Evolutionary conservation across 2,797 vertebrate genomes (phyloP), one percentile per base, ranked within the genome.

Genomic region (Leontocebus nigricollis): DNA sequence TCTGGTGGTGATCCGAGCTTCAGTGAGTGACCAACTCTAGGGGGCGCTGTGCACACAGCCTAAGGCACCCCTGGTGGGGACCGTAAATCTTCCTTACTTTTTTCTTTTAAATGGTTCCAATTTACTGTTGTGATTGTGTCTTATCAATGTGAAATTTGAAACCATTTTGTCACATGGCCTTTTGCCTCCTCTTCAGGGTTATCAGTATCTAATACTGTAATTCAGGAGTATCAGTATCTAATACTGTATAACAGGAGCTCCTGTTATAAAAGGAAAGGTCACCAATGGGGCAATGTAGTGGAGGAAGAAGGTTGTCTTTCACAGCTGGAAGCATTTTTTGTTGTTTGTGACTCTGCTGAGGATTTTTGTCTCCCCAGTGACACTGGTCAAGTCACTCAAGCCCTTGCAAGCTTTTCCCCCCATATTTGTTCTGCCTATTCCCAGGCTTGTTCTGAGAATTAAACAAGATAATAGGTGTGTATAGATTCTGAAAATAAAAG

Each of bases 371-470:
- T 88, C 1, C 26, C 59, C 55, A 67, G n/a, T 73, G 76, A 59
- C 20, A 33, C 1, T 36, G 22, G 72, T 11, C 50, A 94, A 75
- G 9, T 76, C 27, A 48, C 22, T 73, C 48, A 46, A 39, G 11
- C 27, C 19, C 44, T 26, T 50, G 26, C 8, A 72, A 48, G 41
- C 8, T 7, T 72, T 7, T 27, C 15, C n/a, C 33, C 4, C 11
- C 22, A 17, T n/a, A 83, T 12, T 20, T 75, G 11, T 15, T 90
- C 11, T 93, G 55, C 1, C 26, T 64, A 39, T 36, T 7, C n/a
- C 86, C 14, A 61, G 39, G 6, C 19, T 82, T 91, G 30, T 93
- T 93, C 82, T 88, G 73, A 95, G 70, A 95, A 95, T 82, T 75
- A 93, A 87, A 80, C 14, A 82, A 50, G 12, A 70, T 15, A 91